Percentiles rank a stretch among this genome's conserved stretches.
Evolutionary conservation across 2,888 invertebrate species (phyloP).

Genomic region (Parascotia fuliginaria): DNA sequence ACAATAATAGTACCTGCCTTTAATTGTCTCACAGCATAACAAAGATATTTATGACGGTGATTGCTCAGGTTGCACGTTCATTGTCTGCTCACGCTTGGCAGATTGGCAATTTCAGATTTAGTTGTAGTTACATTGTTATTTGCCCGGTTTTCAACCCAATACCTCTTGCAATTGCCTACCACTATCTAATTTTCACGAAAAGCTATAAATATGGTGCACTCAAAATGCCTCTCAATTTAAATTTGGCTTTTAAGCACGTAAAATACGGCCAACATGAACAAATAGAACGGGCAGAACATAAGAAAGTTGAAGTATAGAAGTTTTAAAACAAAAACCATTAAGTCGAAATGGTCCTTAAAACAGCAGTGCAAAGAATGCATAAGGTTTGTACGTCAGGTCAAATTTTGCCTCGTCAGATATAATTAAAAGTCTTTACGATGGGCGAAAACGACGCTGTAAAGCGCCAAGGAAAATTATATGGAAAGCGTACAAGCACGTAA

Average conservation of each 20-base stretch:
- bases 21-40: too few relatives aligned
- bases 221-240: neutral
- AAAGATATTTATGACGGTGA: too few relatives aligned
- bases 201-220: neutral
- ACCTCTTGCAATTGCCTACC: too few relatives aligned
- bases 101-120: too few relatives aligned
- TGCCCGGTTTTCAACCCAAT: too few relatives aligned
- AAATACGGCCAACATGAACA: neutral
- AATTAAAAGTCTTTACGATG: conserved; percentile 79
- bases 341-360: conserved; percentile 53
- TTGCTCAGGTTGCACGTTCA: too few relatives aligned
- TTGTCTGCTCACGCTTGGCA: too few relatives aligned
- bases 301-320: conserved; percentile 42
- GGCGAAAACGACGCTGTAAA: conserved; percentile 78
- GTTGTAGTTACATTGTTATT: too few relatives aligned
- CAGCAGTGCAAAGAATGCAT: conserved; percentile 62
- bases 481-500: conserved; percentile 60
- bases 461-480: conserved; percentile 68
- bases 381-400: conserved; percentile 60
- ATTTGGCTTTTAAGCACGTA: neutral
- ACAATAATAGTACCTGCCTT: too few relatives aligned
- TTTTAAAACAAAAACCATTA: conserved; percentile 60
- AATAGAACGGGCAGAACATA: conserved; percentile 4
- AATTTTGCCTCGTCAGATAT: conserved; percentile 72
- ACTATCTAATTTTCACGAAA: too few relatives aligned